Percentiles rank a stretch among this genome's conserved stretches.
Evolutionary conservation across 64 coral and sea anemone species (phyloP).

Genomic region (Trachythela sp.): DNA sequence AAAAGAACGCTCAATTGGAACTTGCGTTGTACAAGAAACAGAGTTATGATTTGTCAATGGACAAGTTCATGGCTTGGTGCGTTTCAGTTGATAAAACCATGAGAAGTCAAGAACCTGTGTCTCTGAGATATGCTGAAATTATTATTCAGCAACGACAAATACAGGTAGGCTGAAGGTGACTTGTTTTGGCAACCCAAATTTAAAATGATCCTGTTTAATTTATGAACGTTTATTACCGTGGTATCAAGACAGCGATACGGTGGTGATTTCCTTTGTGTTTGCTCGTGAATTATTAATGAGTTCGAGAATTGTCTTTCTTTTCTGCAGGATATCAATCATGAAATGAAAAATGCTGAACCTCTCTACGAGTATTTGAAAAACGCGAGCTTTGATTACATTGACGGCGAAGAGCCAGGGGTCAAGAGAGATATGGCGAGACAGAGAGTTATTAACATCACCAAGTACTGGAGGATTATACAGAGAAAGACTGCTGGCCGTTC

Average conservation of each 20-base stretch:
- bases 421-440: neutral
- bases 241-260: no score
- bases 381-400: neutral
- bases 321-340: neutral
- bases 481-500: neutral
- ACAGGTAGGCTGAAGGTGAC: neutral
- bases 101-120: neutral
- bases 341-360: neutral
- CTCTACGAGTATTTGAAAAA: conserved; percentile 4
- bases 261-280: neutral
- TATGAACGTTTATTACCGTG: no score
- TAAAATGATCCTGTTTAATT: neutral
- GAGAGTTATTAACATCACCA: neutral
- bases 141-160: neutral
- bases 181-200: no score
- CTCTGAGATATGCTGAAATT: neutral
- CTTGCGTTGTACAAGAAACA: neutral
- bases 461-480: conserved; percentile 12
- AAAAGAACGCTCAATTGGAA: neutral
- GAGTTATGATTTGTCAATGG: conserved; percentile 21
- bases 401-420: conserved; percentile 1
- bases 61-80: neutral
- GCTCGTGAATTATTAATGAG: neutral
- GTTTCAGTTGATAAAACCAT: neutral
- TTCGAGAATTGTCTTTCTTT: neutral